Base-by-base conservation (phyloP, 2,113 vertebrate species). In the Lepus timidus region DNA sequence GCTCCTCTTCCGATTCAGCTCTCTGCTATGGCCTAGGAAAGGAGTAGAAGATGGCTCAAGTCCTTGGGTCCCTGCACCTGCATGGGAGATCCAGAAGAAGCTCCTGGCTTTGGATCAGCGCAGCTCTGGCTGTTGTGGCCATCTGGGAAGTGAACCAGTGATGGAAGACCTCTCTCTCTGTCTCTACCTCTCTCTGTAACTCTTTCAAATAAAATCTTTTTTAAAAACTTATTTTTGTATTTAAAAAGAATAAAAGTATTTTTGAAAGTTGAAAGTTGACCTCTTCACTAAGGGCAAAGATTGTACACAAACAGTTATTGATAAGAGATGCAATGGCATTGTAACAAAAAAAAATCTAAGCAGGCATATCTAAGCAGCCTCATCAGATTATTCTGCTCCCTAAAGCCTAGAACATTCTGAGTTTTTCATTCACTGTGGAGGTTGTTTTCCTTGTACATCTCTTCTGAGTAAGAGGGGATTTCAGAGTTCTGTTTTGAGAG, bases 281-380 rank as follows among this genome's bases (percentile, higher is more conserved):
- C 31, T 90, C 61, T 13, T 92, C 20, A 19, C 52, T 65, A 79
- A 39, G 6, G n/a, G 39, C 23, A 68, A 85, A 55, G 33, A 44
- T 49, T 11, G 12, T 44, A 51, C 3, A 16, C 17, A 61, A 8
- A 29, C 9, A 27, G 64, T 4, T 36, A 4, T n/a, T 17, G 20
- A 6, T 25, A 61, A 68, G n/a, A 9, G n/a, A 83, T 75, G 13
- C 29, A n/a, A 80, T 23, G 0, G 17, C 67, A 94, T 49, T 68
- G 27, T 39, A 75, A 58, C 31, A 71, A n/a, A 61, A 70, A 73
- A 88, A 91, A 85, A 89, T 83, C 51, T 68, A 88, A 68, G 82
- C 31, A 6, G 61, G 62, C 25, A 27, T 7, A 9, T 9, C n/a
- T n/a, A n/a, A n/a, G n/a, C 49, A 76, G 23, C 4, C 27, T 88